These are phyloP conservation scores for Drosophila lacteicornis DNA, from an alignment of 1,140 invertebrate genomes.

Conservation along the genomic window DNA sequence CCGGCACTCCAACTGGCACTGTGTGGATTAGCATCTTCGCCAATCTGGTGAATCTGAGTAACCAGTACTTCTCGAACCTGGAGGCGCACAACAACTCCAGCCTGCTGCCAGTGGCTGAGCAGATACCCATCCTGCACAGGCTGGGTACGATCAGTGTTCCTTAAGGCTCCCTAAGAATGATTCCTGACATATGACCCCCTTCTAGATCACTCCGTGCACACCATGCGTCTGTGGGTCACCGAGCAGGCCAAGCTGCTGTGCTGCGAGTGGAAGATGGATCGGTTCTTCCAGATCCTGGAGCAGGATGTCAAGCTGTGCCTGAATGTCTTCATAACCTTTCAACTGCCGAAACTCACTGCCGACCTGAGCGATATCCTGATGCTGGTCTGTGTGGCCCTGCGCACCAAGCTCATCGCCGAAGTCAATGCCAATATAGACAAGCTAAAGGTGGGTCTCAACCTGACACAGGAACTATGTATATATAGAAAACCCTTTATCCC, in stretches of 20 bases:
- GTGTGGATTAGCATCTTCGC: conserved; percentile 79
- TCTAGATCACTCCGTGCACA: conserved; percentile 91
- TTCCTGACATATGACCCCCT: conserved; percentile 2
- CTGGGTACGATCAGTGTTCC: conserved; percentile 85
- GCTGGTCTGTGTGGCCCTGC: conserved; percentile 90
- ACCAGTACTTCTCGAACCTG: conserved; percentile 73
- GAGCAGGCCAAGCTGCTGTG: conserved; percentile 89
- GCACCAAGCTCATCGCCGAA: conserved; percentile 91
- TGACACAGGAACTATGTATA: neutral
- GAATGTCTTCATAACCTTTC: conserved; percentile 87
- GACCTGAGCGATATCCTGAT: conserved; percentile 86
- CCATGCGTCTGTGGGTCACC: conserved; percentile 90
- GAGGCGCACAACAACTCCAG: conserved; percentile 85
- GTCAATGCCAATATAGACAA: conserved; percentile 90
- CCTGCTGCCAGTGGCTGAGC: conserved; percentile 91
- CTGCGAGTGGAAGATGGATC: conserved; percentile 90
- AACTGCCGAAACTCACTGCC: conserved; percentile 86
- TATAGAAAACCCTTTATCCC: neutral
- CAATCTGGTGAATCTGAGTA: conserved; percentile 75
- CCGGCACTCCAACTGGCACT: conserved; percentile 70
- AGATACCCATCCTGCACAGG: conserved; percentile 91
- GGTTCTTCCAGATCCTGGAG: conserved; percentile 87
- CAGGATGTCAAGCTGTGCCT: conserved; percentile 89
- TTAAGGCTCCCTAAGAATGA: too few species aligned
- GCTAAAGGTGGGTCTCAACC: conserved; percentile 87